Evolutionary conservation across 2,888 invertebrate species (phyloP).

Genomic region (Dasypolia templi): DNA sequence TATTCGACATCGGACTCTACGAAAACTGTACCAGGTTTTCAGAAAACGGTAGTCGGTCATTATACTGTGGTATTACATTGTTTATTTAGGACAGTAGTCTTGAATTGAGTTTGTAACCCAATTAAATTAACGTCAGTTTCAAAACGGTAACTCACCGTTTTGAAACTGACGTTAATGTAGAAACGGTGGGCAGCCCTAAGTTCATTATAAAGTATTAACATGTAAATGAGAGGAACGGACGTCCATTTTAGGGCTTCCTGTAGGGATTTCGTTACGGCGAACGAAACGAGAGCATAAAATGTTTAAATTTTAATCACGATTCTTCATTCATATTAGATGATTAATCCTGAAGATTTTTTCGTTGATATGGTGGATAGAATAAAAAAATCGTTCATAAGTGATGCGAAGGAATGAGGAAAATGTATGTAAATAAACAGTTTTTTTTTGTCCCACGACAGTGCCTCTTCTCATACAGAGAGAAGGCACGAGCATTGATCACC

Average conservation of each 20-base stretch:
- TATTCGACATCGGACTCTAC: not conserved
- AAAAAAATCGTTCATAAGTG: no score
- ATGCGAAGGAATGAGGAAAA: no score
- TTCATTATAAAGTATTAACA: constrained; percentile 41
- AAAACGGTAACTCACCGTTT: constrained; percentile 25
- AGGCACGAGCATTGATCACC: no score
- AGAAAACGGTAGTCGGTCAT: not conserved
- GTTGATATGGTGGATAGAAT: not conserved
- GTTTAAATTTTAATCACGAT: not conserved
- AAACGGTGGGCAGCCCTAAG: constrained; percentile 7
- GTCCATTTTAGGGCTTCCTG: constrained; percentile 22
- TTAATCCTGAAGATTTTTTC: not conserved
- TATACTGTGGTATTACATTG: constrained; percentile 9
- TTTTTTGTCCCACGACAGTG: no score
- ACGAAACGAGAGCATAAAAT: not conserved
- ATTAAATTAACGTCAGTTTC: constrained; percentile 24
- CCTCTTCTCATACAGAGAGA: no score
- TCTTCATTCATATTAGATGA: not conserved
- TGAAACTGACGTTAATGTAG: no score
- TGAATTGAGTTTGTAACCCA: constrained; percentile 21
- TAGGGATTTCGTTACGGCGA: constrained; percentile 10
- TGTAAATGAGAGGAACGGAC: constrained; percentile 34
- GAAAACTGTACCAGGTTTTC: not conserved
- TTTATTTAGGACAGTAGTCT: constrained; percentile 37
- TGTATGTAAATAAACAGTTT: no score